Conservation (phyloP, 2,888 invertebrate species). For the Andrena marginata region DNA sequence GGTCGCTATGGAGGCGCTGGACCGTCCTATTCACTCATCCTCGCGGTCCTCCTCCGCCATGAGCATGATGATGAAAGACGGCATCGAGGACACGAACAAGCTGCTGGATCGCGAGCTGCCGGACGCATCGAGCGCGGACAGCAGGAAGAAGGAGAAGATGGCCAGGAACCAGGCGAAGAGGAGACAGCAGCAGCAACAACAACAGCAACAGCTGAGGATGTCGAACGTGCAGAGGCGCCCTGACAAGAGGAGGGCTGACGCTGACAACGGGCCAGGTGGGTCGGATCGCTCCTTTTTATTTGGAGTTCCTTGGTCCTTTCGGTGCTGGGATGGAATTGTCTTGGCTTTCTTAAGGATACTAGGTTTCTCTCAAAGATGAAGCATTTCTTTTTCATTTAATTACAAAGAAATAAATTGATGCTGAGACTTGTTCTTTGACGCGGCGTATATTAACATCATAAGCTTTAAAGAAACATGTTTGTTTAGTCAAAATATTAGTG, state of each 20-base stretch:
- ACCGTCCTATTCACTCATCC: constrained; percentile 48
- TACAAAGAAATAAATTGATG: too few species aligned
- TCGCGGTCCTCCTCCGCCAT: constrained; percentile 50
- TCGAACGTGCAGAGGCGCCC: constrained; percentile 74
- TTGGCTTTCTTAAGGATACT: too few species aligned
- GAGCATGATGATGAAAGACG: constrained; percentile 56
- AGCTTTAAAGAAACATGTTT: too few species aligned
- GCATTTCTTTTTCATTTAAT: too few species aligned
- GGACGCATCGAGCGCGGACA: constrained; percentile 83
- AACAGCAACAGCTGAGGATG: constrained; percentile 80
- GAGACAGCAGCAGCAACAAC: constrained; percentile 85
- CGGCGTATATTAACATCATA: too few species aligned
- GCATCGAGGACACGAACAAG: constrained; percentile 79
- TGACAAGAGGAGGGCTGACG: constrained; percentile 78
- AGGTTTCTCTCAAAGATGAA: too few species aligned
- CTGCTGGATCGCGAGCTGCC: constrained; percentile 78
- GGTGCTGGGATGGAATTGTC: background rate
- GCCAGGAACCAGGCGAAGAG: constrained; percentile 84
- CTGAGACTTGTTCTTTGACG: too few species aligned
- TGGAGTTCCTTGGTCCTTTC: background rate
- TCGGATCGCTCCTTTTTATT: background rate
- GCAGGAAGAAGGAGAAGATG: constrained; percentile 87
- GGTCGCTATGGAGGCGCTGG: constrained; percentile 80
- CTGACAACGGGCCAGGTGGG: constrained; percentile 75
- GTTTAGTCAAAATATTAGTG: too few species aligned